Percentiles rank a stretch among this genome's conserved stretches.
Conservation (phyloP, 2,113 vertebrate species). For the Litocranius walleri region DNA sequence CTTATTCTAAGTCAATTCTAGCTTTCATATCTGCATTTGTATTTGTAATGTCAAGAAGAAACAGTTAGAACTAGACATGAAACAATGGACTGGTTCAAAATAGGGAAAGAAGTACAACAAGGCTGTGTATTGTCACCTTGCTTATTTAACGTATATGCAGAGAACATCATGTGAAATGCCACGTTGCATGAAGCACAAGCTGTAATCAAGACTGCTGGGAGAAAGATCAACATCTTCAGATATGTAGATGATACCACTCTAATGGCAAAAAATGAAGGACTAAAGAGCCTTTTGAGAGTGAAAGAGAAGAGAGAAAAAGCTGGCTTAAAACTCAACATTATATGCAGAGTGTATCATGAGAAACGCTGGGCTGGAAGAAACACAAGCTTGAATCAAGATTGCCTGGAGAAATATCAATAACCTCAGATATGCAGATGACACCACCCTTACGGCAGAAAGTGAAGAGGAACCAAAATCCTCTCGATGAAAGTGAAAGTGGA, state of each 20-base stretch:
- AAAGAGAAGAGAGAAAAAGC: background rate
- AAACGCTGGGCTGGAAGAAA: background rate
- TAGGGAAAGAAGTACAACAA: background rate
- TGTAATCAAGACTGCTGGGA: background rate
- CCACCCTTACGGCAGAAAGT: background rate
- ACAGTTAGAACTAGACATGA: background rate
- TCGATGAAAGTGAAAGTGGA: background rate
- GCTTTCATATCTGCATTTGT: background rate
- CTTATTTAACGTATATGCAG: background rate
- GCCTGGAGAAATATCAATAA: background rate
- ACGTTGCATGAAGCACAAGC: background rate
- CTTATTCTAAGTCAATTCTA: background rate
- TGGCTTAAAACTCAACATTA: background rate
- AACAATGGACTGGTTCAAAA: background rate
- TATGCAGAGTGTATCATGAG: too few relatives aligned
- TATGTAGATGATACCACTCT: background rate
- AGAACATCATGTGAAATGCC: background rate
- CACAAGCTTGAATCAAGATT: background rate
- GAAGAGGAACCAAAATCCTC: background rate
- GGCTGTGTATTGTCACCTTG: background rate
- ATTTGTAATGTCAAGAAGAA: background rate
- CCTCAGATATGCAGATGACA: background rate
- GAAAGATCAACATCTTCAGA: background rate
- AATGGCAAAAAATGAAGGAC: background rate
- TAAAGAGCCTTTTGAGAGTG: background rate